A percentile compares a stretch with the other conserved stretches of the same genome.
Conservation (phyloP, 2,797 vertebrate genomes). For the Danio aesculapii region DNA sequence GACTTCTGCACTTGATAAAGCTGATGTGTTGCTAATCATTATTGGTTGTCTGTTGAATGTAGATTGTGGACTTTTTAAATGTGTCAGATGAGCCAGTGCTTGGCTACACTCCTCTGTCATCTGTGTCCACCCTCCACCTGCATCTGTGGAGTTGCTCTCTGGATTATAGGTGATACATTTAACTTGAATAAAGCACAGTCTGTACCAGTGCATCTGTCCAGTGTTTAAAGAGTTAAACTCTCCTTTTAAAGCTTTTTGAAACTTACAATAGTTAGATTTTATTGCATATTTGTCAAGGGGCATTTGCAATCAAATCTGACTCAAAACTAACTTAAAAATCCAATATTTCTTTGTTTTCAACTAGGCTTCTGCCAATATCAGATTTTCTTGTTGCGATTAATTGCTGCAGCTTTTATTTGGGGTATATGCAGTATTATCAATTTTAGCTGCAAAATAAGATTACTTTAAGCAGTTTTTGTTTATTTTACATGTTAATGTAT, state of each 20-base stretch:
- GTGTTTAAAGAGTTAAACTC: neutral
- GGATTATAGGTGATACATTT: constrained; percentile 87
- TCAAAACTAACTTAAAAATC: neutral
- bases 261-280: neutral
- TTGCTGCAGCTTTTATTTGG: too few species aligned
- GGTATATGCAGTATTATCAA: too few species aligned
- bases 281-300: neutral
- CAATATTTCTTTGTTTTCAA: too few species aligned
- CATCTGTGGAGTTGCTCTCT: constrained; percentile 96
- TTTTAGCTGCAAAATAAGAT: too few species aligned
- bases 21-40: neutral
- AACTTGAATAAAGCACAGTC: neutral
- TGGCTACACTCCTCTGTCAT: constrained; percentile 93
- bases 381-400: too few species aligned
- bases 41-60: constrained; percentile 48
- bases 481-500: too few species aligned
- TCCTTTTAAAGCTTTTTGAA: neutral
- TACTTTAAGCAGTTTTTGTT: too few species aligned
- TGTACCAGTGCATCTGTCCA: neutral
- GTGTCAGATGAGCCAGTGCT: constrained; percentile 96
- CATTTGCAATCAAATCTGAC: neutral
- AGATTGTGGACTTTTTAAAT: constrained; percentile 96
- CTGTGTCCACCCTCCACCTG: constrained; percentile 89
- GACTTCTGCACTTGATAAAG: too few species aligned
- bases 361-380: too few species aligned